phyloP scores from a whole-genome alignment of 2,113 vertebrate genomes.

The Dermatemys mawii region DNA sequence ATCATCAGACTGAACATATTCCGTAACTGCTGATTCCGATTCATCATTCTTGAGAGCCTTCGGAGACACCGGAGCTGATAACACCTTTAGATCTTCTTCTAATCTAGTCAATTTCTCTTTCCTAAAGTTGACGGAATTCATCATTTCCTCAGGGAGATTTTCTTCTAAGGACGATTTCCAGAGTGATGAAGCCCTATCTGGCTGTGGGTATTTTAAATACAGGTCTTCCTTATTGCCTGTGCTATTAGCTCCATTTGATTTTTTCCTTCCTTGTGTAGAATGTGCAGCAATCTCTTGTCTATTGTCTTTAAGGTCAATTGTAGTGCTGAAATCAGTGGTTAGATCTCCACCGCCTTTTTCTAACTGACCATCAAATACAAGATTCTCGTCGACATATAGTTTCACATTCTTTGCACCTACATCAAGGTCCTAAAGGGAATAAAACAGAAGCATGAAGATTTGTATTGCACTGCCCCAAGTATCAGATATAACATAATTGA shows the following conservation, averaged over 20 bases:
- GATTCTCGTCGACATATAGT: slow-evolving; percentile 88
- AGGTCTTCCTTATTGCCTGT: background rate
- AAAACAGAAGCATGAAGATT: slow-evolving; percentile 30
- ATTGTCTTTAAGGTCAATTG: slow-evolving; percentile 62
- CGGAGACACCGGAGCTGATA: slow-evolving; percentile 13
- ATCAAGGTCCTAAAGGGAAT: slow-evolving; percentile 84
- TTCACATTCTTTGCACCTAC: slow-evolving; percentile 87
- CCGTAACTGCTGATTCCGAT: slow-evolving; percentile 30
- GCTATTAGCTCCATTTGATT: background rate
- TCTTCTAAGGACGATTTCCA: slow-evolving; percentile 28
- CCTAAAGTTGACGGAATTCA: background rate
- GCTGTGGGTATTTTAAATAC: background rate
- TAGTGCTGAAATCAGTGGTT: slow-evolving; percentile 80
- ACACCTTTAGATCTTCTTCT: slow-evolving; percentile 1
- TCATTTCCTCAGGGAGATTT: background rate
- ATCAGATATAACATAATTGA: background rate
- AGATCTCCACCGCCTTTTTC: slow-evolving; percentile 85
- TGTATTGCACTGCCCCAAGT: background rate
- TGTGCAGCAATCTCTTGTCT: background rate
- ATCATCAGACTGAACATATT: slow-evolving; percentile 51
- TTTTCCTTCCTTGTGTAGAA: background rate
- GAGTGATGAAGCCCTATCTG: background rate
- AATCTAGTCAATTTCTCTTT: slow-evolving; percentile 23
- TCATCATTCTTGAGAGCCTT: slow-evolving; percentile 36
- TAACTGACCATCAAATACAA: slow-evolving; percentile 89